These are phyloP conservation scores for Ichneumon xanthorius DNA, from an alignment of 2,888 invertebrate species.

Conservation along the genomic window DNA sequence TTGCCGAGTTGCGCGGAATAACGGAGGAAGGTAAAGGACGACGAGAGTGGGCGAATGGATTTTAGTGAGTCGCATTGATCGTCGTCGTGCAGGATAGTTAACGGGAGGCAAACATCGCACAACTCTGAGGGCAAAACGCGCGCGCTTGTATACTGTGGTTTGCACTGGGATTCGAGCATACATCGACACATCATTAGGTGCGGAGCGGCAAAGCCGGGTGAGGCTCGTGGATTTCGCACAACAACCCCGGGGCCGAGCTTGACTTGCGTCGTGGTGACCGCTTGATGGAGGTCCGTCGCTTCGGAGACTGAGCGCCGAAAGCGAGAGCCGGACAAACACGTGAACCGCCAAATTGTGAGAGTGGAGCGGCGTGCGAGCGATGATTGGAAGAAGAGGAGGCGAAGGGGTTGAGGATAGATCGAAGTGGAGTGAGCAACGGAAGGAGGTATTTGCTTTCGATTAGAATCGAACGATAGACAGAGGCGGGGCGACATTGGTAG, in stretches of 20 bases:
- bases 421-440: not conserved
- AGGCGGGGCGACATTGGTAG: not conserved
- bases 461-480: not conserved
- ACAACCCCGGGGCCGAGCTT: conserved; percentile 37
- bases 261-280: conserved; percentile 36
- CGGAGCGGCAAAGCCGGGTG: not conserved
- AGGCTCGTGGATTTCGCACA: conserved; percentile 2
- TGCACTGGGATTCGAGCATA: too few relatives aligned
- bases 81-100: not conserved
- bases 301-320: conserved; percentile 43
- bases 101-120: conserved; percentile 16
- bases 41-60: not conserved
- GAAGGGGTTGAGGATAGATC: not conserved
- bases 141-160: conserved; percentile 18
- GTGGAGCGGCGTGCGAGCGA: not conserved
- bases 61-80: not conserved
- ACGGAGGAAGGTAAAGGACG: not conserved
- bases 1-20: too few relatives aligned
- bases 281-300: conserved; percentile 39
- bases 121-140: conserved; percentile 1
- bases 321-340: conserved; percentile 32
- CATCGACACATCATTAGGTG: not conserved
- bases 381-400: conserved; percentile 10
- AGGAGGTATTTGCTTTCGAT: not conserved
- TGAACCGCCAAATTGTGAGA: conserved; percentile 43